Conservation (phyloP, 1,140 invertebrate species). For the Achroia grisella region DNA sequence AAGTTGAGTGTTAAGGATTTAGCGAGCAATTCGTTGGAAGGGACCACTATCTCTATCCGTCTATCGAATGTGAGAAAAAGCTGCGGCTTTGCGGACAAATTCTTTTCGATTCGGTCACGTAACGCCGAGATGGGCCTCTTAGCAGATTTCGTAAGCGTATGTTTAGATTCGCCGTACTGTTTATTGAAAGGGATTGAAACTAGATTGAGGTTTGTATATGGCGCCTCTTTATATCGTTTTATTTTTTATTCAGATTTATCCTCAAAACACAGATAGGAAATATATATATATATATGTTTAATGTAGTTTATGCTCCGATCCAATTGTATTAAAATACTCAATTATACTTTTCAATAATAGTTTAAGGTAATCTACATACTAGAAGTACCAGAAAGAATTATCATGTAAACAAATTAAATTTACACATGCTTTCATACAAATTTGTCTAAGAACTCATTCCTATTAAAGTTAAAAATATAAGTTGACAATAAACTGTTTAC, state of each 20-base stretch:
- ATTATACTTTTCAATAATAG: no score
- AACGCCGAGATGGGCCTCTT: conserved; percentile 54
- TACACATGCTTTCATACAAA: no score
- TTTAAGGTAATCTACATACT: no score
- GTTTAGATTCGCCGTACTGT: conserved; percentile 43
- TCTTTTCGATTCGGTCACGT: conserved; percentile 66
- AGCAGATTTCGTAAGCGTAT: conserved; percentile 54
- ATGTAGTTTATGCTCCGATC: no score
- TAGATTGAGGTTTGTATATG: conserved; percentile 1
- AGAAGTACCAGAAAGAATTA: no score
- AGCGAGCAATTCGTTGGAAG: conserved; percentile 50
- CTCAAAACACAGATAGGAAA: neutral
- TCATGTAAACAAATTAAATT: no score
- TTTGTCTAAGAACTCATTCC: no score
- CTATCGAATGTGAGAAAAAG: conserved; percentile 60
- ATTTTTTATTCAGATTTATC: neutral
- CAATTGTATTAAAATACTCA: no score
- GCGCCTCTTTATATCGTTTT: conserved; percentile 1
- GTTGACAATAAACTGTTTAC: no score
- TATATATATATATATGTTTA: no score
- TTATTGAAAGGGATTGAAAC: conserved; percentile 51
- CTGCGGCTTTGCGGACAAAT: conserved; percentile 66
- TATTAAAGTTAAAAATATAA: no score
- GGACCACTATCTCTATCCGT: conserved; percentile 63
- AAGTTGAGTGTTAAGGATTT: conserved; percentile 62